A percentile compares a stretch with the other conserved stretches of the same genome.
Conservation (phyloP, 2,888 invertebrate genomes). For the Pyrrhosoma nymphula region DNA sequence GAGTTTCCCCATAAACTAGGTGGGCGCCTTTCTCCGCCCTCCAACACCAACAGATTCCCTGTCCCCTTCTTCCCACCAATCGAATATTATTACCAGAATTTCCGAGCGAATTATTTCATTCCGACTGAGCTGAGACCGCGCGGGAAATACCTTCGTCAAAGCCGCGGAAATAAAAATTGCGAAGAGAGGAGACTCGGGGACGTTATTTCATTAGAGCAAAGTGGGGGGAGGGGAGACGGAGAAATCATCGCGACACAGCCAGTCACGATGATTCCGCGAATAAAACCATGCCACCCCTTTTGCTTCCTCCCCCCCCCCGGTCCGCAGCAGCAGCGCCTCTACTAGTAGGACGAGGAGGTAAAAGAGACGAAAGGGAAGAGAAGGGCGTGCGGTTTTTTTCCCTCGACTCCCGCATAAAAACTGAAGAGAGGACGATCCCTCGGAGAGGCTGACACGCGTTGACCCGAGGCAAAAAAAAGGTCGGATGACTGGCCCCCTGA, state of each 20-base stretch:
- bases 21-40: neutral
- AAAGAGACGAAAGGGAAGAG: neutral
- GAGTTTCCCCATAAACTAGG: neutral
- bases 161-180: constrained; percentile 4
- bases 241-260: neutral
- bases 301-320: neutral
- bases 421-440: constrained; percentile 4
- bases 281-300: neutral
- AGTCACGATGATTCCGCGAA: neutral
- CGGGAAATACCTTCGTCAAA: neutral
- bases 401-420: neutral
- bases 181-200: neutral
- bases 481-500: too few relatives aligned
- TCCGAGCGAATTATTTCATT: neutral
- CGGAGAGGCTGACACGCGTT: constrained; percentile 27
- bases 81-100: constrained; percentile 3
- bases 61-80: neutral
- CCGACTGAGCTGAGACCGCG: neutral
- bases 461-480: constrained; percentile 10
- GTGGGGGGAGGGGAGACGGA: neutral
- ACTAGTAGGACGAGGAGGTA: neutral
- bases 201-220: constrained; percentile 14
- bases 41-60: neutral
- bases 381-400: neutral
- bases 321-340: too few relatives aligned